Base-by-base conservation (phyloP, 2,113 vertebrate species). In the Gasterosteus aculeatus region DNA sequence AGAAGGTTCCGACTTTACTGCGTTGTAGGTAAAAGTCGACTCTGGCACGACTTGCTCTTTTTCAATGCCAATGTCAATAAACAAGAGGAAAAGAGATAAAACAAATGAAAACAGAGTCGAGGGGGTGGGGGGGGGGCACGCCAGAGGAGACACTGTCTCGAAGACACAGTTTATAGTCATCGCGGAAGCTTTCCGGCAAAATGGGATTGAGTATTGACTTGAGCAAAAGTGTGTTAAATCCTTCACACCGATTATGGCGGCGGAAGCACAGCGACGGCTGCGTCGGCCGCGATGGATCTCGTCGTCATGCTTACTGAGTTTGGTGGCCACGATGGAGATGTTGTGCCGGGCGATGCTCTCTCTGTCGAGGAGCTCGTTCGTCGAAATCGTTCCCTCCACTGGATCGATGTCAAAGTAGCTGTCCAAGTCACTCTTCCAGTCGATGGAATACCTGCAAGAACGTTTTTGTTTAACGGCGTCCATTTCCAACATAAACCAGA, bases 361-460 rank as follows among this genome's bases (percentile, higher is more conserved):
- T 86, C 97, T 93, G 95, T 99, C 97, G 66, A 99, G 91, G 66
- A 96, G 93, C 83, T 97, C 95, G 58, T 97, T 98, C 66, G 97
- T 99, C 83, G 97, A 96, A 81, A 99, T 95, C 3, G 97, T 99
- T 82, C 98, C 98, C 88, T 97, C 96, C 61, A 94, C 95, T 3
- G 95, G 95, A 76, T 99, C 96, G 75, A 99, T 95, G 88, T 95
- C 95, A 70, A 99, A 99, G 93, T 95, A 97, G 93, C 94, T 98
- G 94, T 98, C 96, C 85, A 95, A 80, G 89, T 97, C 96, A 61
- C 92, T 98, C 93, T 96, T 97, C 96, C 95, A 96, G 89, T 99
- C 97, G 42, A 98, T 96, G 91, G 97, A 97, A 86, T 99, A 99
- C 92, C 98, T 99, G 90, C 7, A 57, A 72, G 63, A 81, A 68